Evolutionary conservation across 2,113 vertebrate species (phyloP).

Genomic region (Dasypus novemcinctus): DNA sequence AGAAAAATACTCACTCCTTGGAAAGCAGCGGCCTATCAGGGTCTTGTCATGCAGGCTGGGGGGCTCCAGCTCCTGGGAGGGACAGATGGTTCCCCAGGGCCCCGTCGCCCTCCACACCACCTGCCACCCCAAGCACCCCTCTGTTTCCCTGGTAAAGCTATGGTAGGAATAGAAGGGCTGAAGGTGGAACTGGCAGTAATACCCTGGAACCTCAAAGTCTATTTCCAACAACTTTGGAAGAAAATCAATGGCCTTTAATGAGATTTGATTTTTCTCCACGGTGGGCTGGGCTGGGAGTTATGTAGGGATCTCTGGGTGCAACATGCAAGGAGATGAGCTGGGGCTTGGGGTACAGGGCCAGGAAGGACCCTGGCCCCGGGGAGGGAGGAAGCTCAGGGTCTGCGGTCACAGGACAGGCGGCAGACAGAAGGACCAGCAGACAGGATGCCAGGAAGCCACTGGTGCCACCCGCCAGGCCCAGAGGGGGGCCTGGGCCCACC

Average conservation of each 20-base stretch:
- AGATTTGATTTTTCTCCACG: conserved; percentile 77
- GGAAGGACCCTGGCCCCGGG: conserved; percentile 76
- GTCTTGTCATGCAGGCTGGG: not conserved
- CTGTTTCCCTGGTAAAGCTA: not conserved
- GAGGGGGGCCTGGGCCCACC: not conserved
- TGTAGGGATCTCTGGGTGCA: conserved; percentile 35
- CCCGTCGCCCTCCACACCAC: not conserved
- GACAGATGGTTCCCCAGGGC: too few species aligned
- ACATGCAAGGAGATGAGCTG: not conserved
- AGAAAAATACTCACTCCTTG: not conserved
- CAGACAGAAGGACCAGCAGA: not conserved
- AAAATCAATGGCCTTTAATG: conserved; percentile 80
- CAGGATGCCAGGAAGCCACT: not conserved
- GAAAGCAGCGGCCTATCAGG: not conserved
- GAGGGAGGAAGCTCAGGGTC: conserved; percentile 84
- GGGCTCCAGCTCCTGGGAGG: not conserved
- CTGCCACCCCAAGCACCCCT: not conserved
- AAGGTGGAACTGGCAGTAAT: conserved; percentile 3
- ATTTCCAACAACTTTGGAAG: conserved; percentile 78
- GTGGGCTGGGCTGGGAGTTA: conserved; percentile 66
- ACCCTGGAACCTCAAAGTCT: conserved; percentile 69
- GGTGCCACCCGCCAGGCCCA: not conserved
- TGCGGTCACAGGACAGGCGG: conserved; percentile 10
- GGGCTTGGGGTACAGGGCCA: conserved; percentile 61
- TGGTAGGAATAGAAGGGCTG: not conserved